Evolutionary conservation across 2,888 invertebrate species (phyloP).

Genomic region (Latrodectus elegans): DNA sequence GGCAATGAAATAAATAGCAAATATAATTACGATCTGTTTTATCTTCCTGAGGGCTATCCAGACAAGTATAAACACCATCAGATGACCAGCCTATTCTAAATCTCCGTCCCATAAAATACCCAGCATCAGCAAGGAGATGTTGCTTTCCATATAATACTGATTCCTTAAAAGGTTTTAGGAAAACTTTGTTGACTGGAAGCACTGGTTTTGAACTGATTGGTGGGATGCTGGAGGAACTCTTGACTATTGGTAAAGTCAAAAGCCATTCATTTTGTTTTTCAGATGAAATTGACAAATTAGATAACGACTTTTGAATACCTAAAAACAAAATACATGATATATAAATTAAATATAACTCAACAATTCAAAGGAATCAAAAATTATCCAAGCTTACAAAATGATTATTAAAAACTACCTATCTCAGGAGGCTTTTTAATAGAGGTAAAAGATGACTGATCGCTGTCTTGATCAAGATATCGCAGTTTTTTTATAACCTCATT

Average conservation of each 20-base stretch:
- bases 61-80: conserved; percentile 79
- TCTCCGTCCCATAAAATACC: conserved; percentile 76
- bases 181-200: conserved; percentile 25
- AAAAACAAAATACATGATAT: conserved; percentile 5
- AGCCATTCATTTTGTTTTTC: conserved; percentile 40
- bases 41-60: conserved; percentile 73
- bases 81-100: conserved; percentile 86
- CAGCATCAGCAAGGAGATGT: conserved; percentile 74
- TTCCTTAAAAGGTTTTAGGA: conserved; percentile 70
- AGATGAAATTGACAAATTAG: conserved; percentile 39
- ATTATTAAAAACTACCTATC: conserved; percentile 19
- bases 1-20: neutral
- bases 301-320: conserved; percentile 59
- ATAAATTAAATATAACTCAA: too few species aligned
- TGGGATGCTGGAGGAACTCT: conserved; percentile 10
- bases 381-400: neutral
- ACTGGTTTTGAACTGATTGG: conserved; percentile 11
- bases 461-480: conserved; percentile 18
- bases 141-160: conserved; percentile 73
- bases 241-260: conserved; percentile 40
- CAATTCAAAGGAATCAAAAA: neutral
- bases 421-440: conserved; percentile 9
- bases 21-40: conserved; percentile 17
- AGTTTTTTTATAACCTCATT: conserved; percentile 30
- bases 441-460: conserved; percentile 9